Evolutionary conservation across 2,888 invertebrate species (phyloP).

Genomic region (Tenthredo amoena): DNA sequence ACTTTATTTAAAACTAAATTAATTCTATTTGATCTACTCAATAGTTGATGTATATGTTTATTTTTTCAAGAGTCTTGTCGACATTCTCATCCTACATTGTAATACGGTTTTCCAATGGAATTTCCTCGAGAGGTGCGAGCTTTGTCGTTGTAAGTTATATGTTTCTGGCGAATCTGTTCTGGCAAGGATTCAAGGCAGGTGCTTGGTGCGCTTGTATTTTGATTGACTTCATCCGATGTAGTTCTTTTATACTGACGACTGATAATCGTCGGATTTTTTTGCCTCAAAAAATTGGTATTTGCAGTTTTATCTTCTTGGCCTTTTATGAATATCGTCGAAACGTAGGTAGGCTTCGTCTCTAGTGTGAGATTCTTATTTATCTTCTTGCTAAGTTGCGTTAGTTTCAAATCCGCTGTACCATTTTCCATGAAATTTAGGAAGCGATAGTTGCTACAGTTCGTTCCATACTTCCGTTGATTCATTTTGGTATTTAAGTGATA

Average conservation of each 20-base stretch:
- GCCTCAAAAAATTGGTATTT: slow-evolving; percentile 13
- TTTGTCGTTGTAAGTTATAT: slow-evolving; percentile 56
- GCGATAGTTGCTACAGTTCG: slow-evolving; percentile 59
- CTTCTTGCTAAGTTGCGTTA: slow-evolving; percentile 42
- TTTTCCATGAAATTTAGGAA: slow-evolving; percentile 61
- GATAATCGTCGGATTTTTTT: slow-evolving; percentile 13
- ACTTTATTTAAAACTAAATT: neutral
- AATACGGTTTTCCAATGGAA: slow-evolving; percentile 66
- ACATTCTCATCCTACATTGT: slow-evolving; percentile 64
- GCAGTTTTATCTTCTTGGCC: neutral
- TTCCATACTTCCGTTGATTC: slow-evolving; percentile 6
- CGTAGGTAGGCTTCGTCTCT: neutral
- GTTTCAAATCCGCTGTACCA: slow-evolving; percentile 61
- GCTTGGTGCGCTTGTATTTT: slow-evolving; percentile 20
- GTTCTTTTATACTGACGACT: slow-evolving; percentile 33
- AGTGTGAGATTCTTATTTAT: neutral
- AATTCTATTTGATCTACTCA: neutral
- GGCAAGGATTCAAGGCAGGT: slow-evolving; percentile 23
- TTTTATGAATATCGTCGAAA: slow-evolving; percentile 24
- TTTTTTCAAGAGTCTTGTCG: neutral
- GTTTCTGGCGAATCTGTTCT: slow-evolving; percentile 1
- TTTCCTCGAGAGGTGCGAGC: slow-evolving; percentile 60
- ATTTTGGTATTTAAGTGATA: neutral
- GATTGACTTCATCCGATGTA: slow-evolving; percentile 26
- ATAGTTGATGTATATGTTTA: neutral